phyloP scores from a whole-genome alignment of 2,888 invertebrate species.

The Dasypolia templi region DNA sequence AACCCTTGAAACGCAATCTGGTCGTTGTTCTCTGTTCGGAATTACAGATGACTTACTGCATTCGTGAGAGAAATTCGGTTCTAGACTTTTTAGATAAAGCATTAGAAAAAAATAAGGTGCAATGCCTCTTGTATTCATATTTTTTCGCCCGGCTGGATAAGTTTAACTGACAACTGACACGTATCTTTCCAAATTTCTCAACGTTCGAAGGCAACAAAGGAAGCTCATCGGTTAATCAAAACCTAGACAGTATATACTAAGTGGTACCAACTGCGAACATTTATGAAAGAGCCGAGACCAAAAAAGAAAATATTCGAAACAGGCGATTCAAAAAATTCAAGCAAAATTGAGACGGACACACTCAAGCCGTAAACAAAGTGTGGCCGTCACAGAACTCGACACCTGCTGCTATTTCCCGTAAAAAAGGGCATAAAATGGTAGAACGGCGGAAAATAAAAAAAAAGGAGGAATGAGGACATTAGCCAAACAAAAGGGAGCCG shows the following conservation, averaged over 20 bases:
- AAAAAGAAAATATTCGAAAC: conserved; percentile 37
- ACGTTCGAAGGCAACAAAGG: conserved; percentile 27
- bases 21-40: background rate
- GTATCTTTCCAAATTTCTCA: background rate
- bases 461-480: conserved; percentile 77
- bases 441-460: conserved; percentile 73
- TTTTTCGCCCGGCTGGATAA: too few relatives aligned
- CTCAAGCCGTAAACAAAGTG: conserved; percentile 76
- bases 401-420: conserved; percentile 75
- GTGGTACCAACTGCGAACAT: conserved; percentile 26
- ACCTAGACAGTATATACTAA: conserved; percentile 35
- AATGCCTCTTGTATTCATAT: too few relatives aligned
- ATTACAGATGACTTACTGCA: conserved; percentile 3
- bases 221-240: conserved; percentile 36
- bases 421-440: conserved; percentile 74
- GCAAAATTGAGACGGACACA: conserved; percentile 75
- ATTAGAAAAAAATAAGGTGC: too few relatives aligned
- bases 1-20: background rate
- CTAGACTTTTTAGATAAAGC: too few relatives aligned
- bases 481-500: conserved; percentile 86
- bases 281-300: conserved; percentile 28
- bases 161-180: too few relatives aligned
- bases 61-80: background rate
- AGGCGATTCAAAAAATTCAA: conserved; percentile 67
- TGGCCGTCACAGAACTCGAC: conserved; percentile 77